Evolutionary conservation across 2,113 vertebrate species (phyloP).

Genomic region (Pavo muticus): DNA sequence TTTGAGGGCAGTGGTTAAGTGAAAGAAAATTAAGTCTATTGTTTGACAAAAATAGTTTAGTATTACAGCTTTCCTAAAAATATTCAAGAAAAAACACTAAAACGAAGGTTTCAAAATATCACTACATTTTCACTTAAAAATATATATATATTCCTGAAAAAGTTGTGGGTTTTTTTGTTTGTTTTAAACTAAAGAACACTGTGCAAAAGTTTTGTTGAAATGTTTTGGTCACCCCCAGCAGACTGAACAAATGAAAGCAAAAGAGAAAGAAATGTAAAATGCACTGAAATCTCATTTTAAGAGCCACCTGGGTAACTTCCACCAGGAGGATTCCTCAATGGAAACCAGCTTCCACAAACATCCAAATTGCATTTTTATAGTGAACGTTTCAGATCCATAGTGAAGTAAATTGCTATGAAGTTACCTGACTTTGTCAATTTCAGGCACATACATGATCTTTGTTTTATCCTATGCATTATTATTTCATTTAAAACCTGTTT

Average conservation of each 20-base stretch:
- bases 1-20: neutral
- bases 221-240: neutral
- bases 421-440: neutral
- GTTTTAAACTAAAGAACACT: neutral
- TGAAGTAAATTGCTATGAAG: neutral
- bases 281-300: neutral
- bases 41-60: neutral
- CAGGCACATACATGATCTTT: neutral
- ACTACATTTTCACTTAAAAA: neutral
- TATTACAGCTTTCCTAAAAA: neutral
- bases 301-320: neutral
- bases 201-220: neutral
- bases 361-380: neutral
- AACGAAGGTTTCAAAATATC: neutral
- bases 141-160: neutral
- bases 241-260: neutral
- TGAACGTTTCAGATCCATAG: neutral
- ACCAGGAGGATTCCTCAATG: neutral
- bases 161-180: neutral
- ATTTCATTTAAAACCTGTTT: neutral
- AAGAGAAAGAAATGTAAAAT: neutral
- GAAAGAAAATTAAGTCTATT: neutral
- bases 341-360: neutral
- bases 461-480: neutral
- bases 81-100: neutral